Percentiles rank a stretch among this genome's conserved stretches.
Conservation (phyloP, 2,797 vertebrate species). For the Hoplostethus atlanticus region DNA sequence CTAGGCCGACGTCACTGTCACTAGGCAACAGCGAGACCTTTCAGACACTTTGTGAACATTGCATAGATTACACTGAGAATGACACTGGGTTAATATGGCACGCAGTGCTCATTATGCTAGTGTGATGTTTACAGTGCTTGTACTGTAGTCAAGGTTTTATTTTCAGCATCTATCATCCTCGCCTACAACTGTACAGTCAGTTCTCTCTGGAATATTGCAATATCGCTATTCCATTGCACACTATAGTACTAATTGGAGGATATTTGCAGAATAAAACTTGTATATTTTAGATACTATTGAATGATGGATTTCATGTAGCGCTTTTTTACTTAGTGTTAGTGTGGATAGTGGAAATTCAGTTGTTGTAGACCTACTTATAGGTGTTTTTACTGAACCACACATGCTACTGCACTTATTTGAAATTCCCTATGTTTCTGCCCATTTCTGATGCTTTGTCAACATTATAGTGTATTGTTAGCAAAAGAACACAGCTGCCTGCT, state of each 20-base stretch:
- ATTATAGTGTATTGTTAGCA: slow-evolving; percentile 26
- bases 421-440: not conserved
- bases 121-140: slow-evolving; percentile 17
- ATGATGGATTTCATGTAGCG: not conserved
- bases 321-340: too few relatives aligned
- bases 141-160: slow-evolving; percentile 2
- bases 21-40: slow-evolving; percentile 78
- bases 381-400: not conserved
- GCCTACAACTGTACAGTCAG: not conserved
- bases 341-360: not conserved
- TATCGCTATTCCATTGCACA: not conserved
- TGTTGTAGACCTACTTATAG: not conserved
- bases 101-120: slow-evolving; percentile 28
- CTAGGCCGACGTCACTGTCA: slow-evolving; percentile 59
- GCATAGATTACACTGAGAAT: slow-evolving; percentile 47
- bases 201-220: not conserved
- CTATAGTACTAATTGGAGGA: not conserved
- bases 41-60: slow-evolving; percentile 37
- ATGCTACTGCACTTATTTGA: not conserved
- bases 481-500: slow-evolving; percentile 66
- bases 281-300: not conserved
- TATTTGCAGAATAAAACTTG: not conserved
- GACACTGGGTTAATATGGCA: slow-evolving; percentile 50
- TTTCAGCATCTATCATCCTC: slow-evolving; percentile 10
- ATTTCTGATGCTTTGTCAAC: slow-evolving; percentile 16